Evolutionary conservation across 64 coral and sea anemone species (phyloP).

Genomic region (Pocillopora verrucosa): DNA sequence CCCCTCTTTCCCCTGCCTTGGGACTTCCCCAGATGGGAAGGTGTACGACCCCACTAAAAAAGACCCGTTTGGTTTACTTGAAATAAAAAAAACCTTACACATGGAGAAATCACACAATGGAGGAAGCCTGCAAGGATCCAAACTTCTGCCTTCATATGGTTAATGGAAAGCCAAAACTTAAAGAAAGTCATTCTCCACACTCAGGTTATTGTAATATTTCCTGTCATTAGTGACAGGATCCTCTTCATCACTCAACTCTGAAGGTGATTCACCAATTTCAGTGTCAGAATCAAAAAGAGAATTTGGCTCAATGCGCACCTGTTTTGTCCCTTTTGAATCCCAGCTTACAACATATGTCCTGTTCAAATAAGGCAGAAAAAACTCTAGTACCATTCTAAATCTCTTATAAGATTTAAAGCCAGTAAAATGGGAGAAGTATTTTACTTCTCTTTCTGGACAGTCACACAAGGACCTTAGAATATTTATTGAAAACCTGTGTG

Average conservation of each 20-base stretch:
- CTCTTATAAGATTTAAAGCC: constrained; percentile 39
- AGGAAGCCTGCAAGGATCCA: constrained; percentile 43
- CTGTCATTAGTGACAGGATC: background rate
- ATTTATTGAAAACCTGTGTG: constrained; percentile 42
- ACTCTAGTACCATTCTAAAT: constrained; percentile 44
- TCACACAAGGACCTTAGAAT: constrained; percentile 14
- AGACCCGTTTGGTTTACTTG: constrained; percentile 56
- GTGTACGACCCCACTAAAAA: constrained; percentile 57
- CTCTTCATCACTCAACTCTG: constrained; percentile 21
- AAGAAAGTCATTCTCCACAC: constrained; percentile 40
- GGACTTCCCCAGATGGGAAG: constrained; percentile 67
- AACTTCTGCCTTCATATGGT: constrained; percentile 50
- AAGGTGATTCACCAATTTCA: constrained; percentile 3
- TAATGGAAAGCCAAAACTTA: constrained; percentile 45
- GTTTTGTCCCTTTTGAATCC: constrained; percentile 16
- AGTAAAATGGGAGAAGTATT: constrained; percentile 44
- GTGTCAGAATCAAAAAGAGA: constrained; percentile 40
- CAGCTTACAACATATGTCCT: constrained; percentile 25
- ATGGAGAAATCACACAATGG: constrained; percentile 35
- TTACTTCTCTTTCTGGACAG: constrained; percentile 12
- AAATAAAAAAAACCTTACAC: constrained; percentile 58
- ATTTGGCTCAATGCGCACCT: constrained; percentile 2
- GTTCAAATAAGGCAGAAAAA: constrained; percentile 45
- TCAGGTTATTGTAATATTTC: constrained; percentile 7
- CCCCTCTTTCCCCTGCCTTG: constrained; percentile 49